These are phyloP conservation scores for Carposina sasakii DNA, from an alignment of 1,140 invertebrate genomes.

Conservation along the genomic window DNA sequence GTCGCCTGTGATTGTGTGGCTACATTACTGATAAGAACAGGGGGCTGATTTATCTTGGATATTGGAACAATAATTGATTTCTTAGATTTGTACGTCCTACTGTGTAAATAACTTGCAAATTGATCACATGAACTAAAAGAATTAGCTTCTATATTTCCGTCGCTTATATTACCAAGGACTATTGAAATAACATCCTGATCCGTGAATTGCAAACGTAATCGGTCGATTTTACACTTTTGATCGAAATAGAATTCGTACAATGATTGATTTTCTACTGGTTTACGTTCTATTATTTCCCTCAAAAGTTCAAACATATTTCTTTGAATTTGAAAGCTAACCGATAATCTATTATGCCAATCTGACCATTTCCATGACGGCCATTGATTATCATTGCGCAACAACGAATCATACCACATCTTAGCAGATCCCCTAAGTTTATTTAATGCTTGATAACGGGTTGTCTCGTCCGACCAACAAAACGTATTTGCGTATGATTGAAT, in stretches of 20 bases:
- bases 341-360: background rate
- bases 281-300: background rate
- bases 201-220: background rate
- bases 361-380: slow-evolving; percentile 5
- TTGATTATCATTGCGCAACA: background rate
- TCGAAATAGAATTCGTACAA: slow-evolving; percentile 6
- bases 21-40: background rate
- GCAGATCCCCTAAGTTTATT: slow-evolving; percentile 4
- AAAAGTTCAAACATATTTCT: slow-evolving; percentile 6
- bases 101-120: slow-evolving; percentile 7
- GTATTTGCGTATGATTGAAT: slow-evolving; percentile 1
- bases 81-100: background rate
- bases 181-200: slow-evolving; percentile 8
- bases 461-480: background rate
- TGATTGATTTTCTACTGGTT: background rate
- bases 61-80: background rate
- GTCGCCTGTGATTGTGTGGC: background rate
- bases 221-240: slow-evolving; percentile 4
- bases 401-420: slow-evolving; percentile 8
- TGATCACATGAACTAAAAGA: background rate
- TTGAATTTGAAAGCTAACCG: slow-evolving; percentile 3
- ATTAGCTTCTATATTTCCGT: background rate
- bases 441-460: slow-evolving; percentile 4
- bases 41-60: background rate
- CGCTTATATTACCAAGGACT: slow-evolving; percentile 2